Evolutionary conservation across 2,113 vertebrate genomes (phyloP).

Genomic region (Recurvirostra avosetta): DNA sequence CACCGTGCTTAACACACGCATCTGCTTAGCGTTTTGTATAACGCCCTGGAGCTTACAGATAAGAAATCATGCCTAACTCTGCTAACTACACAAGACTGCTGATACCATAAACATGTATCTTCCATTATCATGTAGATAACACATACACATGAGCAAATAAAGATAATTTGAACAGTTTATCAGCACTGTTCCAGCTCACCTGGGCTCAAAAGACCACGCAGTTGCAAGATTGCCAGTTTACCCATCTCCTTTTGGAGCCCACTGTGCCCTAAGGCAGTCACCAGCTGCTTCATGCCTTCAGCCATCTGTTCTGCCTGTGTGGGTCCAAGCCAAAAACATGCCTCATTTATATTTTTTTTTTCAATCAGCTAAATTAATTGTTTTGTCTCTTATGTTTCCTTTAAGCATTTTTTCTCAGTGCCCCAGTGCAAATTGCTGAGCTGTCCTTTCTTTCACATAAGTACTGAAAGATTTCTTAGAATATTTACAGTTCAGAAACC

Average conservation of each 20-base stretch:
- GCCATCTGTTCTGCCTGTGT: constrained; percentile 25
- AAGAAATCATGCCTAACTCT: background rate
- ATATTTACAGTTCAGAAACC: background rate
- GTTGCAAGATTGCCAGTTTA: background rate
- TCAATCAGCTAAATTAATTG: background rate
- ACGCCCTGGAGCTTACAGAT: constrained; percentile 9
- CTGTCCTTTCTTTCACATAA: background rate
- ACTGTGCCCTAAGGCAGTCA: background rate
- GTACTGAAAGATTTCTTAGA: background rate
- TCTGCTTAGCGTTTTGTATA: background rate
- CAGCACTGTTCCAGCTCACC: constrained; percentile 8
- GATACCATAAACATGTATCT: background rate
- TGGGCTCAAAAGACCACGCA: background rate
- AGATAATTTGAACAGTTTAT: background rate
- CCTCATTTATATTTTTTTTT: background rate
- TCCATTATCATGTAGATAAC: background rate
- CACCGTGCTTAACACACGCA: background rate
- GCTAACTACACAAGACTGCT: background rate
- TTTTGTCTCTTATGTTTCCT: background rate
- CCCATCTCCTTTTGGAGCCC: background rate
- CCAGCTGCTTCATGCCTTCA: constrained; percentile 19
- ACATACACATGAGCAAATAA: background rate
- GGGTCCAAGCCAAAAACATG: background rate
- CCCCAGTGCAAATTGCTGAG: background rate
- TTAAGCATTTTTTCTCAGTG: background rate